Percentiles rank a stretch among this genome's conserved stretches.
These are phyloP conservation scores for Drosophila kepulauana DNA, from an alignment of 1,140 invertebrate species.

Conservation along the genomic window DNA sequence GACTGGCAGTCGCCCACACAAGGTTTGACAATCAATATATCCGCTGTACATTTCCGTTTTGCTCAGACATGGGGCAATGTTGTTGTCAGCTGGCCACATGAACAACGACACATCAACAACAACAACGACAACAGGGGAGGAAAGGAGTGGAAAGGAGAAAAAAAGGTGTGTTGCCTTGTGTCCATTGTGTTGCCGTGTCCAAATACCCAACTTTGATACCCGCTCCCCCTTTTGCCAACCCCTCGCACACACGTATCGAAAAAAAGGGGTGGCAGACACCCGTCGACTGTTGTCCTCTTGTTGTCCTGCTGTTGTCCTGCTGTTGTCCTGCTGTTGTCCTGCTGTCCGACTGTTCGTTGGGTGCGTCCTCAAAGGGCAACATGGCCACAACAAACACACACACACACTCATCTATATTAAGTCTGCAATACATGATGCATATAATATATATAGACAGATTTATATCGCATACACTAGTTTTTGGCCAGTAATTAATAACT, in stretches of 20 bases:
- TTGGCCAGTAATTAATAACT: slow-evolving; percentile 32
- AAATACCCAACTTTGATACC: slow-evolving; percentile 8
- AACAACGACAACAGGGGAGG: not conserved
- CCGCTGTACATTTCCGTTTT: slow-evolving; percentile 79
- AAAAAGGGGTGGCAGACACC: slow-evolving; percentile 19
- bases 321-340: not conserved
- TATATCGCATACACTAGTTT: slow-evolving; percentile 14
- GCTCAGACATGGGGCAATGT: slow-evolving; percentile 38
- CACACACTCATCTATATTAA: slow-evolving; percentile 13
- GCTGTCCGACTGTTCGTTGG: not conserved
- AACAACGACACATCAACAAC: slow-evolving; percentile 24
- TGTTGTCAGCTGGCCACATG: slow-evolving; percentile 48
- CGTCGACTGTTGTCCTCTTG: not conserved
- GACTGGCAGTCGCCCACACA: slow-evolving; percentile 10
- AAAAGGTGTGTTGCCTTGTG: slow-evolving; percentile 63
- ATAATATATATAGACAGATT: slow-evolving; percentile 11
- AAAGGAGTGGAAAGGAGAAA: not conserved
- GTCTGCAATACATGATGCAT: slow-evolving; percentile 1
- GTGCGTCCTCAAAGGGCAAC: slow-evolving; percentile 22
- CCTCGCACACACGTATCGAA: not conserved
- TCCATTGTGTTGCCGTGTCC: slow-evolving; percentile 50
- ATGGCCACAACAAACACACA: slow-evolving; percentile 19
- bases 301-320: not conserved
- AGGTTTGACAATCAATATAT: slow-evolving; percentile 77
- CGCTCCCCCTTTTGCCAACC: not conserved